These are phyloP conservation scores for Choloepus hoffmanni DNA, from an alignment of 2,113 vertebrate species.

Conservation along the genomic window DNA sequence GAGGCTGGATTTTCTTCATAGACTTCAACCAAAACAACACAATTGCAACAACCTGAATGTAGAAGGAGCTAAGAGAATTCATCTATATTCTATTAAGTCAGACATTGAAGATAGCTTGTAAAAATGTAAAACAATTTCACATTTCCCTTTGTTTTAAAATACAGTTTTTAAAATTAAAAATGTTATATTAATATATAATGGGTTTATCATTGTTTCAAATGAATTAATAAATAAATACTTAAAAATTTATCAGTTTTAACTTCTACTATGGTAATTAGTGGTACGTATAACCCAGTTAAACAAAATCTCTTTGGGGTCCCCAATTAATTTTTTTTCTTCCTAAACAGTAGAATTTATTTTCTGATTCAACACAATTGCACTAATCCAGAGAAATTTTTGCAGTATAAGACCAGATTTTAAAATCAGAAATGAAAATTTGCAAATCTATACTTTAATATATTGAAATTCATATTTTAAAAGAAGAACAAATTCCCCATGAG, in stretches of 20 bases:
- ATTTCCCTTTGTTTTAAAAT: not conserved
- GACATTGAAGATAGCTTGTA: not conserved
- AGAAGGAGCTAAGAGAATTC: not conserved
- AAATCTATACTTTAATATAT: slow-evolving; percentile 36
- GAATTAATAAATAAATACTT: not conserved
- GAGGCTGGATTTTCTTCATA: not conserved
- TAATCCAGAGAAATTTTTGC: no score
- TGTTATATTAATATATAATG: not conserved
- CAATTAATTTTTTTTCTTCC: no score
- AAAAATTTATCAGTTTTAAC: not conserved
- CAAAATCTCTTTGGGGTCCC: not conserved
- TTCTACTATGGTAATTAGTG: not conserved
- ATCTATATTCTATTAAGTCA: not conserved
- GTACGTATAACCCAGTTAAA: not conserved
- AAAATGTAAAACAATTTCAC: not conserved
- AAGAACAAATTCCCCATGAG: not conserved
- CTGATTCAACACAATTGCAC: no score
- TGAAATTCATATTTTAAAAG: slow-evolving; percentile 3
- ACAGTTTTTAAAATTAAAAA: not conserved
- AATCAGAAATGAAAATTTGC: slow-evolving; percentile 45
- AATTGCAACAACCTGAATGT: not conserved
- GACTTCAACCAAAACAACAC: not conserved
- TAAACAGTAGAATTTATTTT: no score
- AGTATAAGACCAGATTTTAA: no score
- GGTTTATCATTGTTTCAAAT: not conserved